Conservation (phyloP, 2,888 invertebrate species). For the Listrodromus nycthemerus region DNA sequence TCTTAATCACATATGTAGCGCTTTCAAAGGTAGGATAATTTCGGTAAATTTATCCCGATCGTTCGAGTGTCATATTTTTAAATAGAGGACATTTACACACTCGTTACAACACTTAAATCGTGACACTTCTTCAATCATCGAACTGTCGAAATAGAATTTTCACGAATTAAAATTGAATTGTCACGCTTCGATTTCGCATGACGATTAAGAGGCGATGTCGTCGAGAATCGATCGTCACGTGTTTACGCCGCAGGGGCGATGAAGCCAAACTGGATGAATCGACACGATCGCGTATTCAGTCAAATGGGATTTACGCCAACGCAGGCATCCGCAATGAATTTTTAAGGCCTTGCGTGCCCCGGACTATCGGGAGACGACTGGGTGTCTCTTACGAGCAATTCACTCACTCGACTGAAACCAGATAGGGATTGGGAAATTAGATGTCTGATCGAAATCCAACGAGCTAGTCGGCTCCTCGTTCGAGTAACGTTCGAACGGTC, state of each 20-base stretch:
- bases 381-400: constrained; percentile 43
- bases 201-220: not conserved
- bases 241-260: not conserved
- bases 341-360: constrained; percentile 29
- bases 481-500: constrained; percentile 32
- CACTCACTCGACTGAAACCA: constrained; percentile 48
- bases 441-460: constrained; percentile 52
- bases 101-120: no score
- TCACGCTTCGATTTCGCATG: not conserved
- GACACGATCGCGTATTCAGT: constrained; percentile 6
- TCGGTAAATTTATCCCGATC: no score
- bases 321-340: constrained; percentile 19
- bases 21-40: not conserved
- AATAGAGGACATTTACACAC: no score
- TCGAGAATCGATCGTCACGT: not conserved
- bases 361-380: constrained; percentile 28
- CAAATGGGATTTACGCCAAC: constrained; percentile 15
- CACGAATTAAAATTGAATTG: not conserved
- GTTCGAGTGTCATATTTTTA: no score
- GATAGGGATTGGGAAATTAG: constrained; percentile 53
- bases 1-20: not conserved
- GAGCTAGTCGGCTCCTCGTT: constrained; percentile 17
- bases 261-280: not conserved
- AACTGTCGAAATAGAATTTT: not conserved
- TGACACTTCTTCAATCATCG: not conserved